phyloP scores from a whole-genome alignment of 1,140 invertebrate genomes.

The Adelges cooleyi region DNA sequence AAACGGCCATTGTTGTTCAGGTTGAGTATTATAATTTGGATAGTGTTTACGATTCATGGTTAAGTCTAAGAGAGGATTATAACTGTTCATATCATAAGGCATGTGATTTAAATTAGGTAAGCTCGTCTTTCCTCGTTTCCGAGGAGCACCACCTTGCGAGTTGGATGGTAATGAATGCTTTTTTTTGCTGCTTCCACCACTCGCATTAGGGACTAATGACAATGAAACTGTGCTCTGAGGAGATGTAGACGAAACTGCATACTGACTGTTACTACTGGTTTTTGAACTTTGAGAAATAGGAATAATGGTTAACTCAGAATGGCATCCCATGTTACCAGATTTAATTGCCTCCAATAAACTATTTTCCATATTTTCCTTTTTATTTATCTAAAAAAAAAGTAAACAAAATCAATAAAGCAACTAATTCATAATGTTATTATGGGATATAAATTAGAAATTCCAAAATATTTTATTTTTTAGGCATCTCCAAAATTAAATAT shows the following conservation, averaged over 20 bases:
- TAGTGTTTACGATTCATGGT: constrained; percentile 25
- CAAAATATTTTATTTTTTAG: too few species aligned
- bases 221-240: constrained; percentile 19
- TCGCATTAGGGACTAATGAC: constrained; percentile 12
- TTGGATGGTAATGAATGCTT: constrained; percentile 10
- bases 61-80: constrained; percentile 17
- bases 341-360: constrained; percentile 25
- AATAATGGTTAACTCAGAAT: constrained; percentile 20
- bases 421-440: too few species aligned
- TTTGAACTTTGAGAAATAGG: constrained; percentile 23
- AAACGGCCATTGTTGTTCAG: constrained; percentile 25
- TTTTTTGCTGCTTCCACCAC: constrained; percentile 8
- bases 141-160: not conserved
- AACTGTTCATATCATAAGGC: constrained; percentile 20
- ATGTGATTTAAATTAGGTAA: constrained; percentile 16
- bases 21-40: constrained; percentile 19
- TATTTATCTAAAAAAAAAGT: not conserved
- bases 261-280: not conserved
- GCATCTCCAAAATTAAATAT: too few species aligned
- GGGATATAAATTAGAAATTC: too few species aligned
- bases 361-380: constrained; percentile 20
- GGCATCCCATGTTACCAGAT: constrained; percentile 21
- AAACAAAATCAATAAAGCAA: not conserved
- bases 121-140: constrained; percentile 8
- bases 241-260: constrained; percentile 21